Percentiles rank a stretch among this genome's conserved stretches.
Conservation (phyloP, 2,797 vertebrate species). For the Furcifer pardalis region DNA sequence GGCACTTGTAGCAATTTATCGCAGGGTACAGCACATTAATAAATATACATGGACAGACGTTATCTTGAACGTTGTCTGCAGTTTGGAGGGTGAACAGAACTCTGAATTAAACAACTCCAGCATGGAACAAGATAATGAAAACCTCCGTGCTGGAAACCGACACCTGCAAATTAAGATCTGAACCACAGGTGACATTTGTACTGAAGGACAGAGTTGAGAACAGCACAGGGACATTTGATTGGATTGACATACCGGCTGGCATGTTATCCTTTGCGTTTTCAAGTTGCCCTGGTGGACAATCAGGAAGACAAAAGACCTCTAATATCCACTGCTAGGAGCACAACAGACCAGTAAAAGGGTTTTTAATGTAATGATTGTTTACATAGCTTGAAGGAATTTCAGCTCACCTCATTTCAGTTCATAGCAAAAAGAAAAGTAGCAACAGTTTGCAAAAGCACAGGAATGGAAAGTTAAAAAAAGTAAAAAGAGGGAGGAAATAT, state of each 20-base stretch:
- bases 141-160: not conserved
- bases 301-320: not conserved
- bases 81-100: not conserved
- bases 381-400: not conserved
- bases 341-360: not conserved
- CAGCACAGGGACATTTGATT: not conserved
- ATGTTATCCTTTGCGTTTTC: not conserved
- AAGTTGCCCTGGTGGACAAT: not conserved
- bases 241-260: not conserved
- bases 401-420: not conserved
- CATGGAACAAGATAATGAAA: not conserved
- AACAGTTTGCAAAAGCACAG: not conserved
- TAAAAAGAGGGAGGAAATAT: not conserved
- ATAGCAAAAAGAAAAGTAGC: not conserved
- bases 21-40: not conserved
- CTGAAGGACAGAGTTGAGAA: not conserved
- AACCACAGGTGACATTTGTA: not conserved
- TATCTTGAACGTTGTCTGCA: conserved; percentile 4
- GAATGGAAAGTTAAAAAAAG: not conserved
- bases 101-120: not conserved
- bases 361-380: not conserved
- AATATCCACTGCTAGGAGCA: not conserved
- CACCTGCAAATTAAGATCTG: not conserved
- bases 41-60: not conserved
- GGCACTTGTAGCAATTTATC: not conserved